phyloP scores from a whole-genome alignment of 1,140 invertebrate species.

The Sminthurides bifidus region DNA sequence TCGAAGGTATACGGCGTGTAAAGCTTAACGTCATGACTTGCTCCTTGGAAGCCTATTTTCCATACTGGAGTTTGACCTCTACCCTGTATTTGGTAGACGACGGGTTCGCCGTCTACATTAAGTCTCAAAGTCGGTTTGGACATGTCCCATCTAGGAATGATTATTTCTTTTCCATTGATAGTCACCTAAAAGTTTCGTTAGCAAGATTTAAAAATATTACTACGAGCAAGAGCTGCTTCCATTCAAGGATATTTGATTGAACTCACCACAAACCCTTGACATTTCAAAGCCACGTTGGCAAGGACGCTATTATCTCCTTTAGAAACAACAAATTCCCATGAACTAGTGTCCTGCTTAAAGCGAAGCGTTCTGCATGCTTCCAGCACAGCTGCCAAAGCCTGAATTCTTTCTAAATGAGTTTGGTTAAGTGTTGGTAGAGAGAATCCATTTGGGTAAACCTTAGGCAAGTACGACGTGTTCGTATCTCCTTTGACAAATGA shows the following conservation, averaged over 20 bases:
- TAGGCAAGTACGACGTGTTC: constrained; percentile 52
- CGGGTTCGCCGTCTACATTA: constrained; percentile 14
- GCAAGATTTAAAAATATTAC: background rate
- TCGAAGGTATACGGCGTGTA: constrained; percentile 14
- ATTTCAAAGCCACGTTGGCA: constrained; percentile 4
- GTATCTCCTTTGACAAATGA: constrained; percentile 45
- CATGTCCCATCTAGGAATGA: constrained; percentile 22
- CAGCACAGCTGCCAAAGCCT: constrained; percentile 20
- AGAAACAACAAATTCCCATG: constrained; percentile 25
- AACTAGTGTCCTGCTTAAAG: constrained; percentile 6
- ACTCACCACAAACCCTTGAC: constrained; percentile 14
- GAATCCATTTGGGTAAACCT: constrained; percentile 42
- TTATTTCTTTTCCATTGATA: constrained; percentile 18
- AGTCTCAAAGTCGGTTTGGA: constrained; percentile 11
- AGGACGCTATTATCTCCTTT: constrained; percentile 12
- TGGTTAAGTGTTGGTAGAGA: constrained; percentile 16
- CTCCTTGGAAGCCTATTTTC: constrained; percentile 30
- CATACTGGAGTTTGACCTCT: constrained; percentile 23
- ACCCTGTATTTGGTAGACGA: constrained; percentile 26
- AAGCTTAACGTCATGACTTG: constrained; percentile 25
- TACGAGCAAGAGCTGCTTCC: no score
- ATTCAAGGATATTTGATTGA: no score
- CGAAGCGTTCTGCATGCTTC: constrained; percentile 16
- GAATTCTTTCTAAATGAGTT: constrained; percentile 15
- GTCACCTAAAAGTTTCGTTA: constrained; percentile 13